A percentile compares a stretch with the other conserved stretches of the same genome.
Conservation (phyloP, 2,797 vertebrate species). For the Chromis chromis region DNA sequence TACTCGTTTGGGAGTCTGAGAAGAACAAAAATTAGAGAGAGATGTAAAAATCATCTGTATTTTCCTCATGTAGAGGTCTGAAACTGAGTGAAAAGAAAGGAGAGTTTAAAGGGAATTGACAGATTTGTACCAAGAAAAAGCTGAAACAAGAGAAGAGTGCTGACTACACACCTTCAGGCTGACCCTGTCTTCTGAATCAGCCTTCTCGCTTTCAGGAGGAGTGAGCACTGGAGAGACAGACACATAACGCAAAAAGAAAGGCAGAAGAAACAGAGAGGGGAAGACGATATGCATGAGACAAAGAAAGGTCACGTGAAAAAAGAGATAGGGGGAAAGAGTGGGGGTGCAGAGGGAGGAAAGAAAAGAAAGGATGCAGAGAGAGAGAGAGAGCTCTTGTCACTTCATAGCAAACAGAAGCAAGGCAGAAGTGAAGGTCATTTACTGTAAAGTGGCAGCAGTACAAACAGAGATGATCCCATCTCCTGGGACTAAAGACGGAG, state of each 20-base stretch:
- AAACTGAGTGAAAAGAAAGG: conserved; percentile 17
- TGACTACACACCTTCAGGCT: conserved; percentile 82
- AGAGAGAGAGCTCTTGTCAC: conserved; percentile 46
- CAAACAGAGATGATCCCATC: conserved; percentile 66
- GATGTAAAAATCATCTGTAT: neutral
- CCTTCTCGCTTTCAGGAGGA: conserved; percentile 85
- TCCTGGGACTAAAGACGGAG: conserved; percentile 59
- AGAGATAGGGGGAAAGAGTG: conserved; percentile 6
- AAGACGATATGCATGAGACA: conserved; percentile 26
- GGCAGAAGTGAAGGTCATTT: conserved; percentile 67
- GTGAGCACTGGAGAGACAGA: conserved; percentile 78
- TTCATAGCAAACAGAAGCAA: conserved; percentile 59
- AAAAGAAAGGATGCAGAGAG: neutral
- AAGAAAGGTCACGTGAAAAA: conserved; percentile 13
- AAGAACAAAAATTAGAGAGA: conserved; percentile 6
- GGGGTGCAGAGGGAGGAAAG: neutral
- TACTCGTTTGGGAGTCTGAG: conserved; percentile 74
- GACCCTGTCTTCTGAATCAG: conserved; percentile 84
- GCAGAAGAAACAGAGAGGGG: neutral
- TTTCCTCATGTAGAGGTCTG: conserved; percentile 3
- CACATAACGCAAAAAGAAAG: conserved; percentile 24
- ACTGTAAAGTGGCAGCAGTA: conserved; percentile 62
- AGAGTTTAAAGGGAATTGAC: conserved; percentile 9
- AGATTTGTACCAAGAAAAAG: conserved; percentile 21
- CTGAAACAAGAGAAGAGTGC: conserved; percentile 49